These are phyloP conservation scores for Latrodectus geometricus DNA, from an alignment of 1,140 invertebrate genomes.

Conservation along the genomic window DNA sequence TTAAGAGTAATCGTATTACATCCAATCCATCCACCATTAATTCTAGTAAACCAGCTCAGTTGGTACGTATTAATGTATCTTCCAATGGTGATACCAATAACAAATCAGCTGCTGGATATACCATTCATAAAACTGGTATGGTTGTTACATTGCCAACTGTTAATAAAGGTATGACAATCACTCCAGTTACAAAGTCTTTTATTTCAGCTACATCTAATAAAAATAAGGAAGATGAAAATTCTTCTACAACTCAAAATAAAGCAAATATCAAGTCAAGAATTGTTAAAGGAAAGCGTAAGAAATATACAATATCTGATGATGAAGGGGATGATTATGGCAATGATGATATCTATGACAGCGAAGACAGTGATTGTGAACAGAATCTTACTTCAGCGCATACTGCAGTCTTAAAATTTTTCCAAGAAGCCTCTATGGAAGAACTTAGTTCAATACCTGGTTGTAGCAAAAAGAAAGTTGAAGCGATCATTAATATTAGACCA, in stretches of 20 bases:
- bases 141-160: neutral
- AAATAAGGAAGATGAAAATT: neutral
- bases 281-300: slow-evolving; percentile 11
- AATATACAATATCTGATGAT: slow-evolving; percentile 45
- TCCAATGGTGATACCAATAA: neutral
- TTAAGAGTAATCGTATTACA: neutral
- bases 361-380: slow-evolving; percentile 64
- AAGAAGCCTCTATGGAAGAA: slow-evolving; percentile 70
- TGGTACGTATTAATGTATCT: slow-evolving; percentile 4
- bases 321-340: slow-evolving; percentile 62
- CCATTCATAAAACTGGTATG: neutral
- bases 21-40: neutral
- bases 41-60: slow-evolving; percentile 8
- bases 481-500: slow-evolving; percentile 69
- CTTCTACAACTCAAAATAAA: neutral
- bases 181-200: neutral
- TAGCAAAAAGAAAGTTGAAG: slow-evolving; percentile 72
- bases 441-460: slow-evolving; percentile 70
- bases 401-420: slow-evolving; percentile 71
- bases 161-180: neutral
- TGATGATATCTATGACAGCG: slow-evolving; percentile 61
- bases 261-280: slow-evolving; percentile 13
- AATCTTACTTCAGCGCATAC: slow-evolving; percentile 60
- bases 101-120: too few species aligned
- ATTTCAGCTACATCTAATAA: neutral